Percentiles rank a stretch among this genome's conserved stretches.
These are phyloP conservation scores for Amblyjoppa proteus DNA, from an alignment of 2,888 invertebrate species.

Conservation along the genomic window DNA sequence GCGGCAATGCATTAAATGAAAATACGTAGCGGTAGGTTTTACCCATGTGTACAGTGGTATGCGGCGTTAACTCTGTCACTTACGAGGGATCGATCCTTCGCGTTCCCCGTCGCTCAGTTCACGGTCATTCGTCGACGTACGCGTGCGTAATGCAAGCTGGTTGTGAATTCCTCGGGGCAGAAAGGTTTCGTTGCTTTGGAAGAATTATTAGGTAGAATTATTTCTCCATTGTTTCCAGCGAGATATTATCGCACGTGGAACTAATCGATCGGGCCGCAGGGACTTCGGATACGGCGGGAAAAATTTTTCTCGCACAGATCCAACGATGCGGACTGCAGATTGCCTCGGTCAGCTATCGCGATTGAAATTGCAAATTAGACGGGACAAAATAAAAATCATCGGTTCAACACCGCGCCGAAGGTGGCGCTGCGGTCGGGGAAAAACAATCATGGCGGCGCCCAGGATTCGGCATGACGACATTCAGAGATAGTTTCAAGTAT, in stretches of 20 bases:
- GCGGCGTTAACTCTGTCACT: neutral
- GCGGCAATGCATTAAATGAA: slow-evolving; percentile 35
- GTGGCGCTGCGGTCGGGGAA: slow-evolving; percentile 14
- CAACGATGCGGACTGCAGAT: slow-evolving; percentile 42
- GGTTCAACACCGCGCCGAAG: neutral
- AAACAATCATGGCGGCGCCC: slow-evolving; percentile 73
- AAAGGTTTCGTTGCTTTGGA: slow-evolving; percentile 19
- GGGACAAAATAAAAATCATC: slow-evolving; percentile 30
- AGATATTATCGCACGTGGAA: slow-evolving; percentile 30
- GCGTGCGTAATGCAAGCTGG: slow-evolving; percentile 11
- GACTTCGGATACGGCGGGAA: slow-evolving; percentile 11
- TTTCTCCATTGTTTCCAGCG: neutral
- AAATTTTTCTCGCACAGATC: slow-evolving; percentile 45
- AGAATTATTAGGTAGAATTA: slow-evolving; percentile 17
- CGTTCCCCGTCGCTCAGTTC: slow-evolving; percentile 31
- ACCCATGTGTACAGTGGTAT: neutral
- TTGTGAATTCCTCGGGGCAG: slow-evolving; percentile 23
- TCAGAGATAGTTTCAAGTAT: slow-evolving; percentile 92
- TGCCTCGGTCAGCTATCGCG: slow-evolving; percentile 38
- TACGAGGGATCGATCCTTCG: slow-evolving; percentile 48
- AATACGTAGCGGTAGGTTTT: neutral
- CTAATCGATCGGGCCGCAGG: slow-evolving; percentile 41
- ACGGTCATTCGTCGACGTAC: slow-evolving; percentile 38
- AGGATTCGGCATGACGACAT: slow-evolving; percentile 84
- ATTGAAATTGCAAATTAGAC: slow-evolving; percentile 48